phyloP scores from a whole-genome alignment of 2,113 vertebrate genomes.

The Ctenodactylus gundi region DNA sequence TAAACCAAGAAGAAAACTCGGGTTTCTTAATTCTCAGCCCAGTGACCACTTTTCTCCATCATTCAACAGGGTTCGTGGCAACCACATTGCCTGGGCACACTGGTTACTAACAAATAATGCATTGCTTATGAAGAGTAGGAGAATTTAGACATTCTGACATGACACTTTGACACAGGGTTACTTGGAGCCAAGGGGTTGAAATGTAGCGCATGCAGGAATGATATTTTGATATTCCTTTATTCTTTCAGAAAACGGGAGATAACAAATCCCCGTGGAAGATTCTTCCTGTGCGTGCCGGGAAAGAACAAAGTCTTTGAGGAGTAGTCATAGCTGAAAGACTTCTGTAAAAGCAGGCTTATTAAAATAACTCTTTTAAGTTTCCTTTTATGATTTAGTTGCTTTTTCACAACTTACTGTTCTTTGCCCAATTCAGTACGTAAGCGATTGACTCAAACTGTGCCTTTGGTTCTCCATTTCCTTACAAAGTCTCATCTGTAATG shows the following conservation, averaged over 20 bases:
- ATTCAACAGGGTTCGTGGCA: neutral
- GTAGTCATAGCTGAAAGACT: neutral
- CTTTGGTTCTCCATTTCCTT: neutral
- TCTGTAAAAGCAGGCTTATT: neutral
- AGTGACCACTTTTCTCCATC: neutral
- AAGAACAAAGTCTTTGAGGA: neutral
- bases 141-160: neutral
- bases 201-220: neutral
- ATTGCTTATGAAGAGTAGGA: neutral
- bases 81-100: neutral
- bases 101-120: neutral
- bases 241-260: neutral
- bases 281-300: neutral
- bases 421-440: neutral
- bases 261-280: neutral
- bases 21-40: neutral
- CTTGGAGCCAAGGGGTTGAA: neutral
- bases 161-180: neutral
- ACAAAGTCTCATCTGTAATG: neutral
- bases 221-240: neutral
- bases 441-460: neutral
- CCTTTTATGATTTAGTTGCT: neutral
- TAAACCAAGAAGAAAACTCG: neutral
- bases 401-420: neutral
- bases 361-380: neutral